Conservation (phyloP, 2,888 invertebrate species). For the Neoscelio sp. region DNA sequence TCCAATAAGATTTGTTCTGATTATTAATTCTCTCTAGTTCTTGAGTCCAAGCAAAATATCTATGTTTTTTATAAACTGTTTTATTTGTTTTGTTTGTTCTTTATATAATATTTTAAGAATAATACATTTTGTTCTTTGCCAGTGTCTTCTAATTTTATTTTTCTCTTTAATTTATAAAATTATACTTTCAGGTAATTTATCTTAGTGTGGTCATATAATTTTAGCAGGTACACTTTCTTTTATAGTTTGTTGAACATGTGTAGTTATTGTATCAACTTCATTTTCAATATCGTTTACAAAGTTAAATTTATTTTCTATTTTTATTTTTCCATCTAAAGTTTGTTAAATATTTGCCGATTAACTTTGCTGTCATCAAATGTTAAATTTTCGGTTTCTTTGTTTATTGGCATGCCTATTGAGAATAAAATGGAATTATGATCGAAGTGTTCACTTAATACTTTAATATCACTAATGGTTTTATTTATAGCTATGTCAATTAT, state of each 20-base stretch:
- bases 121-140: constrained; percentile 42
- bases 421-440: background rate
- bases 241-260: constrained; percentile 11
- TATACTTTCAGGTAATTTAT: constrained; percentile 25
- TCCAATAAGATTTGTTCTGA: constrained; percentile 41
- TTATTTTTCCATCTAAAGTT: background rate
- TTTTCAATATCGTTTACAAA: constrained; percentile 48
- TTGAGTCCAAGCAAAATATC: constrained; percentile 40
- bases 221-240: constrained; percentile 27
- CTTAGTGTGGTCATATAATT: constrained; percentile 34
- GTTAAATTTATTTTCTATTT: constrained; percentile 35
- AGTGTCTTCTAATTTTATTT: constrained; percentile 54
- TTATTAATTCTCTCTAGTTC: constrained; percentile 36
- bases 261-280: constrained; percentile 56
- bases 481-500: constrained; percentile 69
- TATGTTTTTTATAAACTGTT: constrained; percentile 25
- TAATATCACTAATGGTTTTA: constrained; percentile 66
- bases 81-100: constrained; percentile 46
- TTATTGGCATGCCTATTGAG: no score
- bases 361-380: background rate
- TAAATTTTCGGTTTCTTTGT: background rate
- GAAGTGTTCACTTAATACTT: no score
- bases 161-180: constrained; percentile 35
- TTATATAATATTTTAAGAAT: constrained; percentile 7
- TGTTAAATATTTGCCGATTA: constrained; percentile 1